A percentile compares a stretch with the other conserved stretches of the same genome.
Evolutionary conservation across 1,140 invertebrate genomes (phyloP).

Genomic region (Littorina saxatilis): DNA sequence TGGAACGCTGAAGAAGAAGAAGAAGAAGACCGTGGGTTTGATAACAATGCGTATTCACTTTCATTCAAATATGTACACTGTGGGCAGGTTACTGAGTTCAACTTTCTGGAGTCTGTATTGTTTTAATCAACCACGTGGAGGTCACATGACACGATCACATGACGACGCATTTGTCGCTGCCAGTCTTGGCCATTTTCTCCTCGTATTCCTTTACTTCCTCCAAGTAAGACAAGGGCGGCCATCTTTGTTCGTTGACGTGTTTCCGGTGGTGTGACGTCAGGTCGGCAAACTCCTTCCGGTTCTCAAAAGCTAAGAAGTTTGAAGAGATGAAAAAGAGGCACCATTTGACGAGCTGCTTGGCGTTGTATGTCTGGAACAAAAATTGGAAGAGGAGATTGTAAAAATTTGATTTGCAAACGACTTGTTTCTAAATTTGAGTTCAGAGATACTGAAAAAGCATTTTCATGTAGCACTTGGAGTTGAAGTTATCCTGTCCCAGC

Average conservation of each 20-base stretch:
- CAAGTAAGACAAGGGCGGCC: conserved; percentile 69
- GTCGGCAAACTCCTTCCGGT: conserved; percentile 59
- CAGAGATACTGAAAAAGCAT: not conserved
- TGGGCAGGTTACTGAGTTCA: too few species aligned
- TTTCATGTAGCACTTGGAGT: not conserved
- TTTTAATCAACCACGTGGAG: conserved; percentile 16
- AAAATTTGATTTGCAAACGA: too few species aligned
- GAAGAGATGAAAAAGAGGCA: conserved; percentile 70
- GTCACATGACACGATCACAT: conserved; percentile 63
- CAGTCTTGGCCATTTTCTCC: conserved; percentile 52
- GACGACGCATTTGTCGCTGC: conserved; percentile 55
- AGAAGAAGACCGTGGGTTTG: too few species aligned
- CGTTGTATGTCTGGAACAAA: conserved; percentile 64
- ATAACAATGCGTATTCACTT: conserved; percentile 21
- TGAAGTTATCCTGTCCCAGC: too few species aligned
- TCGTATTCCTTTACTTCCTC: conserved; percentile 67
- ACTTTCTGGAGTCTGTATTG: conserved; percentile 38
- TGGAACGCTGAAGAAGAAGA: too few species aligned
- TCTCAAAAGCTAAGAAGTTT: conserved; percentile 67
- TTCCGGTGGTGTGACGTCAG: conserved; percentile 58
- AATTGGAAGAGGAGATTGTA: conserved; percentile 15
- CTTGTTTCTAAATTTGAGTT: not conserved
- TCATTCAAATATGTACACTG: too few species aligned
- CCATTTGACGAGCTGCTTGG: conserved; percentile 64
- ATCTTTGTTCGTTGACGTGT: conserved; percentile 64